Conservation (phyloP, 2,888 invertebrate genomes). For the Drosophila engyochracea region DNA sequence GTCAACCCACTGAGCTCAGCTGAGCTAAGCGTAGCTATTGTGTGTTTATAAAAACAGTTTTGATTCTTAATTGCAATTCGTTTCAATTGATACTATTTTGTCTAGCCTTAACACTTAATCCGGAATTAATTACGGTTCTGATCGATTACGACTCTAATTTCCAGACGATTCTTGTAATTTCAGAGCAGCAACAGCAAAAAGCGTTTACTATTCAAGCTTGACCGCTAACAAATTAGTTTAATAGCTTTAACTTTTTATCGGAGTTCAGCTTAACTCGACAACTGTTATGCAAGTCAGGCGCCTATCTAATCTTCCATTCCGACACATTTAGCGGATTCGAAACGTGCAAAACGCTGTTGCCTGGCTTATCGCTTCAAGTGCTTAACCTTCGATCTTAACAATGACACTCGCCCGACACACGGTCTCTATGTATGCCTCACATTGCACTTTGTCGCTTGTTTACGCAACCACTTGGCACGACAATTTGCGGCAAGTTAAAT, state of each 20-base stretch:
- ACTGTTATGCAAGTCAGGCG: slow-evolving; percentile 11
- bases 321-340: slow-evolving; percentile 17
- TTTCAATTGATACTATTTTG: background rate
- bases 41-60: background rate
- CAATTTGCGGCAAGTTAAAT: slow-evolving; percentile 68
- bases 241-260: slow-evolving; percentile 8
- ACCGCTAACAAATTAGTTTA: background rate
- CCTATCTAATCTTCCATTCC: slow-evolving; percentile 28
- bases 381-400: slow-evolving; percentile 16
- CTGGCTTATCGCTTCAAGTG: slow-evolving; percentile 14
- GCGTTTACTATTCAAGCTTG: background rate
- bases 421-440: slow-evolving; percentile 28
- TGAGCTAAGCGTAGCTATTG: background rate
- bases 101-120: background rate
- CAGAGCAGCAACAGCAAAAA: background rate
- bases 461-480: slow-evolving; percentile 51
- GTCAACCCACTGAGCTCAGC: background rate
- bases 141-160: background rate
- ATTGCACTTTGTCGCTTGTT: slow-evolving; percentile 47
- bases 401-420: slow-evolving; percentile 5
- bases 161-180: background rate
- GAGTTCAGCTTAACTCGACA: background rate
- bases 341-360: background rate
- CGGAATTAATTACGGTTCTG: background rate
- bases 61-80: background rate